phyloP scores from a whole-genome alignment of 1,140 invertebrate species.

The Drosophila hydei region DNA sequence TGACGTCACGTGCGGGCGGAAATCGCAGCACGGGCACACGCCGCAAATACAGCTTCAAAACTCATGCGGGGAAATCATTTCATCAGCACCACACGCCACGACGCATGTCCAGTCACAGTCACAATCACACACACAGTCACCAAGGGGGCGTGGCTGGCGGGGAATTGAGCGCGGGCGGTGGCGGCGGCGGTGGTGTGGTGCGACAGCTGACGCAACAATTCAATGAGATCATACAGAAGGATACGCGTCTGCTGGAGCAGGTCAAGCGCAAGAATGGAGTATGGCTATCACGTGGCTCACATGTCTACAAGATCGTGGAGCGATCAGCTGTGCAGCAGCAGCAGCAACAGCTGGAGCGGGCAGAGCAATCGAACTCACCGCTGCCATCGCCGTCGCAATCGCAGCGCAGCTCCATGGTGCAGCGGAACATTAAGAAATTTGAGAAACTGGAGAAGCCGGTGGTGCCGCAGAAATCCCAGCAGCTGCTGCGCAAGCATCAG shows the following conservation, averaged over 20 bases:
- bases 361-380: not conserved
- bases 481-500: slow-evolving; percentile 68
- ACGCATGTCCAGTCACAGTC: slow-evolving; percentile 39
- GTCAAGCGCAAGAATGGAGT: slow-evolving; percentile 82
- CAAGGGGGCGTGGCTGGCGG: not conserved
- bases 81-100: slow-evolving; percentile 64
- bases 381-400: too few relatives aligned
- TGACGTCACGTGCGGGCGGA: slow-evolving; percentile 39
- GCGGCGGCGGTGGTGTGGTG: slow-evolving; percentile 50
- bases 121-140: slow-evolving; percentile 19
- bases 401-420: slow-evolving; percentile 66
- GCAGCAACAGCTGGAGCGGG: slow-evolving; percentile 9
- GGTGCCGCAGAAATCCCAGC: slow-evolving; percentile 77
- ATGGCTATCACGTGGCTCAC: slow-evolving; percentile 62
- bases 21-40: slow-evolving; percentile 22
- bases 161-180: not conserved
- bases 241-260: slow-evolving; percentile 76
- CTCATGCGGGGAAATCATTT: slow-evolving; percentile 72
- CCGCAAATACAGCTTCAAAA: slow-evolving; percentile 83
- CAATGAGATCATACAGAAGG: slow-evolving; percentile 84
- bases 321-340: slow-evolving; percentile 20
- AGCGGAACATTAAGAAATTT: slow-evolving; percentile 84
- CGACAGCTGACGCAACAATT: slow-evolving; percentile 84
- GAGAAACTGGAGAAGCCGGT: slow-evolving; percentile 83
- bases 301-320: slow-evolving; percentile 81